Evolutionary conservation across 2,113 vertebrate genomes (phyloP), one percentile per base, ranked within the genome.

Genomic region (Tauraco erythrolophus): DNA sequence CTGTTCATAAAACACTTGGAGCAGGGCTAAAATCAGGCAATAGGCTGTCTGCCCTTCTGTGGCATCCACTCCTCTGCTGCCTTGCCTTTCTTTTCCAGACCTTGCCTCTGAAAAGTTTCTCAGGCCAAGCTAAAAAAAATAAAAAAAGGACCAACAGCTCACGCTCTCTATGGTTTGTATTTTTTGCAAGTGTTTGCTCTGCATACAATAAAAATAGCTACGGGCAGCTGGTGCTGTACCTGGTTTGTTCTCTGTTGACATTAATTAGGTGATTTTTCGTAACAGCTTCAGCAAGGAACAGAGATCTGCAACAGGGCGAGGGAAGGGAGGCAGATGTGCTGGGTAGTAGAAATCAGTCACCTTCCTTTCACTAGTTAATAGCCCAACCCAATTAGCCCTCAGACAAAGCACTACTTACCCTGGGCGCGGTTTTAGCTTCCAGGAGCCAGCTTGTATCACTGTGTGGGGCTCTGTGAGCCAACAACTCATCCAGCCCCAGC

Each of bases 401-500:
- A 80, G 61, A 65, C 37, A 69, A 0, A 53, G 11, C 41, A 65
- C 24, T 90, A 92, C 85, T 88, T 83, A 83, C 16, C 12, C 31
- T 23, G n/a, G 79, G 37, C 3, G 9, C 16, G 27, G 24, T 76
- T 78, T 92, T 21, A 69, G 30, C 4, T 68, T 72, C 43, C 60
- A 69, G 41, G 24, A 86, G 19, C 6, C 53, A 51, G 33, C 1
- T 1, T 31, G 7, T 35, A 66, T 62, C 19, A 11, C n/a, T 33
- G 19, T 0, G 0, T n/a, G 9, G 13, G 58, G 23, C 50, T 74
- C 35, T 65, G 30, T 14, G 41, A 84, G 43, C 28, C 43, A 62
- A 43, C 5, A 10, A 8, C 17, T 46, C 6, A 7, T 25, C 19
- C 24, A 54, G 11, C 4, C 4, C 27, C 1, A 1, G 12, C n/a